Evolutionary conservation across 2,797 vertebrate species (phyloP), one percentile per base, ranked within the genome.

Genomic region (Cuculus canorus): DNA sequence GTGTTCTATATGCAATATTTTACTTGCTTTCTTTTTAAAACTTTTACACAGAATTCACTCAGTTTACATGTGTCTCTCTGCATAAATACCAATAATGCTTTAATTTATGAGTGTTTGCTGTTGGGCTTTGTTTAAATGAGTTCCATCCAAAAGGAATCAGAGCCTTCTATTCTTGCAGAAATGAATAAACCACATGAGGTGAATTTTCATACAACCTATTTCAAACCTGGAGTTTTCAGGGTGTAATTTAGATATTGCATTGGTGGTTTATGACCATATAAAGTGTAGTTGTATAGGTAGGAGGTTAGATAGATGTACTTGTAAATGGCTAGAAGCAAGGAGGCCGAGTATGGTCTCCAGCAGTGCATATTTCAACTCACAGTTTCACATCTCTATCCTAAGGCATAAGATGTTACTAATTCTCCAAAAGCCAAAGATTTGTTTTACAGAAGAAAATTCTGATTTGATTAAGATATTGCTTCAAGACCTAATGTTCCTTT

Each of bases 401-500:
- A 97, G 97, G 97, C 97, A 97, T 95, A 96, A 92, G 91, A 97
- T 96, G 93, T 88, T 95, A 82, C 97, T 98, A 98, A 98, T 98
- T 98, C 96, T 97, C 97, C 92, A 96, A 96, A 98, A 97, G 89
- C 92, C 91, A 76, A 97, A 97, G 95, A 97, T 97, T 97, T 98
- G 96, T 98, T 98, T 98, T 97, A 97, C 96, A 92, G 94, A 96
- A 95, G 90, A 95, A 94, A 97, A 94, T 95, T 96, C 91, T 97
- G 96, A 98, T 98, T 97, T 98, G 97, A 97, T 98, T 98, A 98
- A 97, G 97, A 95, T 95, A 97, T 32, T 95, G 95, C 96, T 97
- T 95, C 94, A 82, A 97, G 96, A 97, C 89, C 88, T 95, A 96
- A 96, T 94, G 94, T 96, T 96, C 83, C 92, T 97, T 97, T 90